These are phyloP conservation scores for Apodemus agrarius DNA, from an alignment of 2,797 vertebrate genomes.

Conservation along the genomic window DNA sequence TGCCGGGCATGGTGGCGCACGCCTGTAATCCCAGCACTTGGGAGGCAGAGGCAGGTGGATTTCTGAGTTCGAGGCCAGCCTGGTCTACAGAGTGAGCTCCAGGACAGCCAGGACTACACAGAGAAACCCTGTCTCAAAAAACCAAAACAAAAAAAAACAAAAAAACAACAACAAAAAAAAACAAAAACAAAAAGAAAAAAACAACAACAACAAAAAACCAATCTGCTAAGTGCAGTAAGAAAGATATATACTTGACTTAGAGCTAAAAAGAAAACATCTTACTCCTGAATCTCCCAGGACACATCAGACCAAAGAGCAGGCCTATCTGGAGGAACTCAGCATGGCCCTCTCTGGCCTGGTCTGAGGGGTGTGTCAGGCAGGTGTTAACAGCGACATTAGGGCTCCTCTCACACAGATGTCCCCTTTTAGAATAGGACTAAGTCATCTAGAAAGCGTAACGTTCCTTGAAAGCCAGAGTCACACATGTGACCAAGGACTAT, in stretches of 20 bases:
- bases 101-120: no score
- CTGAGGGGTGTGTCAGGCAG: neutral
- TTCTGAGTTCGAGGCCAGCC: no score
- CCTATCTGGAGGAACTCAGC: neutral
- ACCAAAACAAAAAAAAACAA: no score
- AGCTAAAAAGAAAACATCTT: neutral
- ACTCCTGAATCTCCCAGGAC: neutral
- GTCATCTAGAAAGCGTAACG: neutral
- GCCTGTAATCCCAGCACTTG: no score
- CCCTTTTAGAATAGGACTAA: neutral
- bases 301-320: neutral
- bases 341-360: neutral
- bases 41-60: no score
- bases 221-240: neutral
- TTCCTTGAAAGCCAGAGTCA: constrained; percentile 18
- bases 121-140: no score
- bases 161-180: no score
- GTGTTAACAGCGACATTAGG: neutral
- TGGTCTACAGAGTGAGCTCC: no score
- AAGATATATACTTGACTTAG: neutral
- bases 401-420: neutral
- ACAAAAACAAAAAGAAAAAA: no score
- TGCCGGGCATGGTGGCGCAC: no score
- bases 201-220: no score
- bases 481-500: constrained; percentile 17